phyloP scores from a whole-genome alignment of 2,888 invertebrate genomes.

The Mermis nigrescens region DNA sequence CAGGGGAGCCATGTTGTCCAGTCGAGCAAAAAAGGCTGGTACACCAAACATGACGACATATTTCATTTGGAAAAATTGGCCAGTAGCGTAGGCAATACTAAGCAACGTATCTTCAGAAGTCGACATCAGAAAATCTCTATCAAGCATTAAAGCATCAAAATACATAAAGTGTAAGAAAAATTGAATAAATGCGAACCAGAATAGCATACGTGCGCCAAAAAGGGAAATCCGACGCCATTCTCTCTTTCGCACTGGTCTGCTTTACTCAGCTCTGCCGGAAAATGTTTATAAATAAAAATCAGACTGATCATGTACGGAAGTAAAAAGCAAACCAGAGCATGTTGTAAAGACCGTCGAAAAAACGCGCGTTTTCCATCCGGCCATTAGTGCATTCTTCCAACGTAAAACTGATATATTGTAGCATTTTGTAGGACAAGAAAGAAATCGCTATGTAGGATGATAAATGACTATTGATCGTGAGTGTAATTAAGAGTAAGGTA shows the following conservation, averaged over 20 bases:
- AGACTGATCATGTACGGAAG: conserved; percentile 34
- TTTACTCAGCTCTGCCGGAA: conserved; percentile 27
- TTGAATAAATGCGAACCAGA: conserved; percentile 33
- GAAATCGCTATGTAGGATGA: neutral
- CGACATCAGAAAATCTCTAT: conserved; percentile 8
- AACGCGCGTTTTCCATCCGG: neutral
- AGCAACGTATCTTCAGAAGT: neutral
- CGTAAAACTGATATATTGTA: conserved; percentile 33
- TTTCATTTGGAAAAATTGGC: conserved; percentile 37
- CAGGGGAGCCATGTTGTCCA: conserved; percentile 35
- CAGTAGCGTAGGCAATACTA: conserved; percentile 24
- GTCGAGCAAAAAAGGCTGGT: conserved; percentile 31
- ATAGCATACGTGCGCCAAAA: conserved; percentile 25
- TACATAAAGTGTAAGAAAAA: conserved; percentile 34
- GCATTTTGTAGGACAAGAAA: conserved; percentile 31
- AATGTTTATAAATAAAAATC: conserved; percentile 32
- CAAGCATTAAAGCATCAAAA: conserved; percentile 31
- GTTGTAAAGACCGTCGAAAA: conserved; percentile 18
- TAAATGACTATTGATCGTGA: conserved; percentile 12
- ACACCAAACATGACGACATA: conserved; percentile 37
- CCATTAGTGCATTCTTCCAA: conserved; percentile 17
- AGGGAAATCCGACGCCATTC: too few relatives aligned
- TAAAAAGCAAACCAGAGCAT: conserved; percentile 35
- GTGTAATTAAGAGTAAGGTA: conserved; percentile 24
- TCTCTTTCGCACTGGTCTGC: too few relatives aligned